phyloP scores from a whole-genome alignment of 2,797 vertebrate genomes.

The Alauda arvensis region DNA sequence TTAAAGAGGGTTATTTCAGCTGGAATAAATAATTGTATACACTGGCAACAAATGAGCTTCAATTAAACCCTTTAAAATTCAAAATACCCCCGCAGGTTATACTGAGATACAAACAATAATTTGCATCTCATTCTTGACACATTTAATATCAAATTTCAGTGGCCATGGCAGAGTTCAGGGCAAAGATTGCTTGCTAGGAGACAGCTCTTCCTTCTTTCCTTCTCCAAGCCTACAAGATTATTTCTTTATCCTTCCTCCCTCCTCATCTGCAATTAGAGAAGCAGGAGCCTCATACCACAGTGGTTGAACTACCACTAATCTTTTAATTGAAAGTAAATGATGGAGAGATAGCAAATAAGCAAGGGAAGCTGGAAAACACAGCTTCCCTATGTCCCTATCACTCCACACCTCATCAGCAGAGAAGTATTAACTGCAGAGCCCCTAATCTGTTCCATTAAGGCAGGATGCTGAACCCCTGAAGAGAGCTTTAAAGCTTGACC shows the following conservation, averaged over 20 bases:
- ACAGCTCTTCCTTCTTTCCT: neutral
- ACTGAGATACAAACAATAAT: neutral
- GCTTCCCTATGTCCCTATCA: neutral
- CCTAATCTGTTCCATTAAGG: neutral
- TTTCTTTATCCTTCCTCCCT: neutral
- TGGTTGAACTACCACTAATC: conserved; percentile 30
- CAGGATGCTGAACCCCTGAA: neutral
- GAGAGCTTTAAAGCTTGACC: neutral
- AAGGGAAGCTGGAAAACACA: conserved; percentile 4
- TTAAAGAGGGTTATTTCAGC: neutral
- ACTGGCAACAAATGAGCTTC: neutral
- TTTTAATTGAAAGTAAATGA: conserved; percentile 68
- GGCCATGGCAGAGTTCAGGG: neutral
- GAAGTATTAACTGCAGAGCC: neutral
- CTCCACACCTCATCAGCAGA: neutral
- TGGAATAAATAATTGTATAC: neutral
- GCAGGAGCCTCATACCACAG: neutral
- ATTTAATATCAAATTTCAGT: neutral
- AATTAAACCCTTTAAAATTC: neutral
- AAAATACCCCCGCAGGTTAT: neutral
- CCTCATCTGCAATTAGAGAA: conserved; percentile 21
- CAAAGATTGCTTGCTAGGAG: neutral
- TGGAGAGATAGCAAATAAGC: conserved; percentile 26
- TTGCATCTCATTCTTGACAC: neutral
- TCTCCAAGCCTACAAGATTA: neutral